phyloP scores from a whole-genome alignment of 2,888 invertebrate genomes.

The Ormyrus thymus region DNA sequence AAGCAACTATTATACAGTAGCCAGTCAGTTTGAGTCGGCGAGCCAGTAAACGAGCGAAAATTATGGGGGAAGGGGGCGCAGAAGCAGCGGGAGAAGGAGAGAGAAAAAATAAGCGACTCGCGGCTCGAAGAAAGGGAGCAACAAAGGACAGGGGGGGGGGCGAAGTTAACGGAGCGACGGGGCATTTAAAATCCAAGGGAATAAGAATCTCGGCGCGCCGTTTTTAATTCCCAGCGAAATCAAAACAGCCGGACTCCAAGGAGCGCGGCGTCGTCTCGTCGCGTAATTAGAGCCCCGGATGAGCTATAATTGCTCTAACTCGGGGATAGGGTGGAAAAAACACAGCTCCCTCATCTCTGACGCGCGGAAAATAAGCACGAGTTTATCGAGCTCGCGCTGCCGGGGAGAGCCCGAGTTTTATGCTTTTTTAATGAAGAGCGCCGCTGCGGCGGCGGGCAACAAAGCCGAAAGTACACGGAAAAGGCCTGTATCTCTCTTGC shows the following conservation, averaged over 20 bases:
- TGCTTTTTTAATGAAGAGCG: too few relatives aligned
- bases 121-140: too few relatives aligned
- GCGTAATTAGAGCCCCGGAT: conserved; percentile 29
- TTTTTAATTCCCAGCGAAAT: too few relatives aligned
- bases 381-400: too few relatives aligned
- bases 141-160: too few relatives aligned
- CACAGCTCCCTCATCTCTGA: too few relatives aligned
- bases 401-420: not conserved
- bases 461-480: conserved; percentile 1
- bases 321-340: not conserved
- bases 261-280: conserved; percentile 9
- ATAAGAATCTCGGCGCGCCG: too few relatives aligned
- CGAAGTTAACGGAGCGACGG: too few relatives aligned
- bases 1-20: conserved; percentile 32
- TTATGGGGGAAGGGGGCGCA: not conserved
- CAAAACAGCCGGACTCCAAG: too few relatives aligned
- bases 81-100: not conserved
- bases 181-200: too few relatives aligned
- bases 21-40: not conserved
- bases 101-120: not conserved
- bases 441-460: not conserved
- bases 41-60: conserved; percentile 3
- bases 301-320: conserved; percentile 10
- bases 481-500: too few relatives aligned
- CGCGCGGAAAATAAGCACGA: not conserved